Evolutionary conservation across 2,113 vertebrate species (phyloP).

Genomic region (Laterallus jamaicensis): DNA sequence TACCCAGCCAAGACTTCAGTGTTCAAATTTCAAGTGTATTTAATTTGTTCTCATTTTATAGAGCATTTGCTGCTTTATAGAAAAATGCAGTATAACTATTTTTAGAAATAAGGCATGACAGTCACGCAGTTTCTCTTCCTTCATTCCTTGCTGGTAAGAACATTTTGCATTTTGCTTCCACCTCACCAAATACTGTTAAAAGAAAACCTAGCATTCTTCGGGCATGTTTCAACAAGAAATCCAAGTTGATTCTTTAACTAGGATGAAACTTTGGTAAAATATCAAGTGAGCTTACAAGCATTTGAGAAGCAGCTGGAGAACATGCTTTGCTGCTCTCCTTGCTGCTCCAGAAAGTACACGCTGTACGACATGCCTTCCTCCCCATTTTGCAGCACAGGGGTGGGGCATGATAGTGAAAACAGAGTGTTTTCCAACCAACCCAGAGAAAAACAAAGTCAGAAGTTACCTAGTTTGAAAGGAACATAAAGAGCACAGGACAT

Average conservation of each 20-base stretch:
- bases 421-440: background rate
- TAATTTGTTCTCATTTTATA: background rate
- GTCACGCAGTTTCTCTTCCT: background rate
- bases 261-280: background rate
- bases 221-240: background rate
- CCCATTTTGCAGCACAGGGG: accelerated
- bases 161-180: background rate
- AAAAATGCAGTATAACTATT: background rate
- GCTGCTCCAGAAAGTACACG: accelerated
- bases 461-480: background rate
- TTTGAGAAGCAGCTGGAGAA: background rate
- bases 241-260: background rate
- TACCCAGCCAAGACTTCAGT: background rate
- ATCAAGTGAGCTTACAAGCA: background rate
- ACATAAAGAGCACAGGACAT: background rate
- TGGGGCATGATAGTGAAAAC: background rate
- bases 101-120: conserved; percentile 1
- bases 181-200: background rate
- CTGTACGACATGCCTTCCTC: accelerated
- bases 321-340: background rate
- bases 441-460: background rate
- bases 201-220: background rate
- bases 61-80: background rate
- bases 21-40: background rate
- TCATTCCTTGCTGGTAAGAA: background rate